A percentile compares a stretch with the other conserved stretches of the same genome.
Conservation (phyloP, 2,888 invertebrate genomes). For the Rambutsinella grinnellia region DNA sequence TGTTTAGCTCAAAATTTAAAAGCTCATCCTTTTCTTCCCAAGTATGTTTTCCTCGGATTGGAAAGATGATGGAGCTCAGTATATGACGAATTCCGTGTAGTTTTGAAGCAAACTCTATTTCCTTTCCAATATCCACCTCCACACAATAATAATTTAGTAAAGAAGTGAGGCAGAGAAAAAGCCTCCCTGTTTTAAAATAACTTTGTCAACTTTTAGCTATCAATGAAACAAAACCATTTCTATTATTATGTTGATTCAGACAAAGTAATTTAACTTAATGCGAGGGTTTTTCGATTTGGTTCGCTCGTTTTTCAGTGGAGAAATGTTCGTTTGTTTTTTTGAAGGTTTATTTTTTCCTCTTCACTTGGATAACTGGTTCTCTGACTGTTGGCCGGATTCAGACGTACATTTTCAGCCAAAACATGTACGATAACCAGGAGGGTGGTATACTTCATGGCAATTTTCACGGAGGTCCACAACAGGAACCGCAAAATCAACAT, state of each 20-base stretch:
- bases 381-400: conserved; percentile 37
- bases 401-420: conserved; percentile 8
- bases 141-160: no score
- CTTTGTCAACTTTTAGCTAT: no score
- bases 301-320: background rate
- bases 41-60: no score
- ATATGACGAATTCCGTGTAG: no score
- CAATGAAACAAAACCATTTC: no score
- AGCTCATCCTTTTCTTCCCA: no score
- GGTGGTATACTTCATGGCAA: background rate
- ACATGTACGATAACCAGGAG: background rate
- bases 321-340: conserved; percentile 19
- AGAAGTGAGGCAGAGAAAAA: background rate
- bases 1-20: no score
- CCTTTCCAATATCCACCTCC: no score
- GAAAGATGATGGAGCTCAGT: no score
- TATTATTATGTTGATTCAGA: no score
- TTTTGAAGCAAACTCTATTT: no score
- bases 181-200: background rate
- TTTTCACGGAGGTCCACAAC: background rate
- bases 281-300: background rate
- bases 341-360: conserved; percentile 61
- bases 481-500: conserved; percentile 9
- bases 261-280: background rate
- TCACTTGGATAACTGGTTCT: conserved; percentile 58